phyloP scores from a whole-genome alignment of 2,888 invertebrate species.

The Lasioglossum leucozonium region DNA sequence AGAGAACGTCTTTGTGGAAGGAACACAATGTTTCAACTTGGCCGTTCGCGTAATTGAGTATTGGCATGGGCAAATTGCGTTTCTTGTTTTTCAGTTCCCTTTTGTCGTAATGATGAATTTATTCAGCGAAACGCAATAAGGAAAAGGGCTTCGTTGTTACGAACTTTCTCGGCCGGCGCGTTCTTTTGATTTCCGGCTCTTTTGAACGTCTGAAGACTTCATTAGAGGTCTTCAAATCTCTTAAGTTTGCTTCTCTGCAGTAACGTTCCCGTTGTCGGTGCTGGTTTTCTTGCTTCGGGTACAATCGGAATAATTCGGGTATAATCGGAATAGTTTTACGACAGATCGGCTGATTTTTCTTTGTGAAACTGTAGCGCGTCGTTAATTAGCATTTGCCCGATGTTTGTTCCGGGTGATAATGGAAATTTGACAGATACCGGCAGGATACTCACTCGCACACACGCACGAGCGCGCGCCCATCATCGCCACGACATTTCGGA shows the following conservation, averaged over 20 bases:
- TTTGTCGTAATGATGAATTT: constrained; percentile 4
- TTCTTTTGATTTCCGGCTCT: not conserved
- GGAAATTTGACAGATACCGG: not conserved
- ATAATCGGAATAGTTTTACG: not conserved
- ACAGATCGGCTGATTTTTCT: too few relatives aligned
- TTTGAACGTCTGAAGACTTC: not conserved
- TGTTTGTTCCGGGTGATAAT: not conserved
- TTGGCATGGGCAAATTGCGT: not conserved
- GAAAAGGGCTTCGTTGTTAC: not conserved
- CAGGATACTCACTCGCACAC: not conserved
- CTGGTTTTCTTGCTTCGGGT: not conserved
- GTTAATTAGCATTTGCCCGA: not conserved
- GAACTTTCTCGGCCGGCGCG: not conserved
- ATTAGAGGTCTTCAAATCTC: not conserved
- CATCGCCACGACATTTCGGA: constrained; percentile 8
- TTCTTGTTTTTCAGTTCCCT: not conserved
- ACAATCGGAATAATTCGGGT: too few relatives aligned
- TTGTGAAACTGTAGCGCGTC: not conserved
- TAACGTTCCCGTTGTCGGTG: not conserved
- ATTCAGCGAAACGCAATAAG: not conserved
- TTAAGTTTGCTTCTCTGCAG: not conserved
- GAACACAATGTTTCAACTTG: constrained; percentile 1
- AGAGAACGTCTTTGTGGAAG: not conserved
- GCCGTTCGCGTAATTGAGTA: not conserved
- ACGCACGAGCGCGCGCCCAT: not conserved